A percentile compares a stretch with the other conserved stretches of the same genome.
Conservation (phyloP, 2,113 vertebrate genomes). For the Arothron firmamentum region DNA sequence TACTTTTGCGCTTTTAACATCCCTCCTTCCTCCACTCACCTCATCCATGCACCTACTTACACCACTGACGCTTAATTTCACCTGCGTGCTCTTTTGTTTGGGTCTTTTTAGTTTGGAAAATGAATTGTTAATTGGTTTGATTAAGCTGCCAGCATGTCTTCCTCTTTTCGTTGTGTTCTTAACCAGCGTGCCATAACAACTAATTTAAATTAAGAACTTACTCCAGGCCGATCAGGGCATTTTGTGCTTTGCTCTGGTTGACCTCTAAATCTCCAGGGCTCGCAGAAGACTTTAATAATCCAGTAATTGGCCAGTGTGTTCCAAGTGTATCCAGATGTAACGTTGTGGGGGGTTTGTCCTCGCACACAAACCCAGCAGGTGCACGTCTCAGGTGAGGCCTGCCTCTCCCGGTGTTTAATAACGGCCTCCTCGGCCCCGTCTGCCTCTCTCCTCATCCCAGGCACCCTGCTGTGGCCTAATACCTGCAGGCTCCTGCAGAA, state of each 20-base stretch:
- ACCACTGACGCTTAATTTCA: too few species aligned
- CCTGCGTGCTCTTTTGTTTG: too few species aligned
- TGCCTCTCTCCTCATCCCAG: slow-evolving; percentile 42
- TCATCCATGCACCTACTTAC: too few species aligned
- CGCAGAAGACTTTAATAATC: slow-evolving; percentile 32
- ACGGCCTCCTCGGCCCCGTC: neutral
- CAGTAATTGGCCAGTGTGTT: slow-evolving; percentile 31
- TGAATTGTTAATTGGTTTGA: too few species aligned
- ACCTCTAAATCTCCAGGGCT: slow-evolving; percentile 35
- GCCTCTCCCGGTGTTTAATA: slow-evolving; percentile 12
- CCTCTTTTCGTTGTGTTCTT: too few species aligned
- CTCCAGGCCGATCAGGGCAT: neutral
- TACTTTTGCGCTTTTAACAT: too few species aligned
- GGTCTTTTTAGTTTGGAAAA: too few species aligned
- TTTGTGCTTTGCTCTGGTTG: slow-evolving; percentile 1
- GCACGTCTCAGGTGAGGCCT: slow-evolving; percentile 54
- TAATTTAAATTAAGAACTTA: neutral
- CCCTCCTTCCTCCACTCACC: too few species aligned
- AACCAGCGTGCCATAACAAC: too few species aligned
- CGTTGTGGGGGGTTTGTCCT: slow-evolving; percentile 33
- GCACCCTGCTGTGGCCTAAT: slow-evolving; percentile 27
- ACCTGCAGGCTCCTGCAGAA: slow-evolving; percentile 38
- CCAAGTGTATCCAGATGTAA: slow-evolving; percentile 37
- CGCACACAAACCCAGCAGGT: slow-evolving; percentile 54
- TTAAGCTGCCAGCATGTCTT: too few species aligned